Evolutionary conservation across 2,888 invertebrate genomes (phyloP).

Genomic region (Uropetala carovei): DNA sequence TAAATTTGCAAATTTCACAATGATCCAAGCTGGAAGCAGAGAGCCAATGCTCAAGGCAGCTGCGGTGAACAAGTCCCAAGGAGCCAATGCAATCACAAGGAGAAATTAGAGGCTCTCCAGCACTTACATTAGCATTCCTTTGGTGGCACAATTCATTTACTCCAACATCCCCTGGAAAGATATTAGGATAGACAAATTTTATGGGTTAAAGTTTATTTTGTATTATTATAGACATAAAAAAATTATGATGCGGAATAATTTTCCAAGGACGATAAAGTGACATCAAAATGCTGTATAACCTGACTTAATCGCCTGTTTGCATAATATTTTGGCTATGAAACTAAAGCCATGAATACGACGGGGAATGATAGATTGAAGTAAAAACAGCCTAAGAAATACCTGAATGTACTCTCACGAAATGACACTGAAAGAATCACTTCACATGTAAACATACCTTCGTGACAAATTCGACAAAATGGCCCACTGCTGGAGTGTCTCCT

Average conservation of each 20-base stretch:
- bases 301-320: too few relatives aligned
- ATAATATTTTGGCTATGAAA: background rate
- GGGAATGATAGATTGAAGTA: background rate
- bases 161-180: conserved; percentile 27
- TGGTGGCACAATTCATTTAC: conserved; percentile 45
- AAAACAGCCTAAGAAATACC: background rate
- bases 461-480: conserved; percentile 77
- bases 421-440: too few relatives aligned
- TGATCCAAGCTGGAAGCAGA: conserved; percentile 76
- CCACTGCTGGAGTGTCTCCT: conserved; percentile 68
- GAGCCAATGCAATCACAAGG: conserved; percentile 79
- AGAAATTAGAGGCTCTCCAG: conserved; percentile 76
- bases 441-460: conserved; percentile 73
- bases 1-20: conserved; percentile 78
- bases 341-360: too few relatives aligned
- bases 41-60: conserved; percentile 79
- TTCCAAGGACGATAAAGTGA: background rate
- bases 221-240: background rate
- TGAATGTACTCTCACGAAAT: background rate
- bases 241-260: background rate
- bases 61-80: conserved; percentile 77
- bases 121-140: conserved; percentile 72
- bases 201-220: too few relatives aligned
- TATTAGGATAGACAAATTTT: background rate
- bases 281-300: background rate